phyloP scores from a whole-genome alignment of 2,797 vertebrate genomes.

The Anas capensis region DNA sequence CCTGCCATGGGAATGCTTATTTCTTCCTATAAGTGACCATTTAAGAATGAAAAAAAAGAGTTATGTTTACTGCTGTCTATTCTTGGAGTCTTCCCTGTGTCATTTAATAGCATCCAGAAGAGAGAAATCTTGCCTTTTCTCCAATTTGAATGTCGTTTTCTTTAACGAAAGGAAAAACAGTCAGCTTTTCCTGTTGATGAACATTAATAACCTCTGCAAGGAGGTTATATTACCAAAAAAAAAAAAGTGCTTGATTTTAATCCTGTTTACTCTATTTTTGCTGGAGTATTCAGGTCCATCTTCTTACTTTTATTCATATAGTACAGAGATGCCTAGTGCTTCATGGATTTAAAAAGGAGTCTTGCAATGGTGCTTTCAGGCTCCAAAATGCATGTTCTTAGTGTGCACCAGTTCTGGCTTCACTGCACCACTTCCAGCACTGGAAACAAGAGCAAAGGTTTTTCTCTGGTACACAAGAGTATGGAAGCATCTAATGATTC shows the following conservation, averaged over 20 bases:
- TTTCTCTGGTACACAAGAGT: background rate
- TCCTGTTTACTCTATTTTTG: background rate
- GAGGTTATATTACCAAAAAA: background rate
- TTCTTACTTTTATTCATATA: background rate
- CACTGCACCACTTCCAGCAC: background rate
- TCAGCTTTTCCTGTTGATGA: background rate
- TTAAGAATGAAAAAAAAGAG: background rate
- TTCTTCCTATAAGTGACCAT: background rate
- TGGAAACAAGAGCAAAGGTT: background rate
- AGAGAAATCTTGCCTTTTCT: background rate
- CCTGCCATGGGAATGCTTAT: background rate
- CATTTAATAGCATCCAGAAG: background rate
- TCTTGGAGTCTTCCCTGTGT: background rate
- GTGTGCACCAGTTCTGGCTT: background rate
- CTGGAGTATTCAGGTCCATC: background rate
- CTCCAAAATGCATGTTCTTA: background rate
- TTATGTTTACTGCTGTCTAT: background rate
- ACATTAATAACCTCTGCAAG: background rate
- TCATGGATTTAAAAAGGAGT: background rate
- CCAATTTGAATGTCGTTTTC: background rate
- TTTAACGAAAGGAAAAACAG: background rate
- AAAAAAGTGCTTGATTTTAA: background rate
- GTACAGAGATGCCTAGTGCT: background rate
- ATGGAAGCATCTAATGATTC: background rate
- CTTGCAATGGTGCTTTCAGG: background rate